Percentiles rank a stretch among this genome's conserved stretches.
phyloP scores from a whole-genome alignment of 2,797 vertebrate species.

The Garrulus glandarius region DNA sequence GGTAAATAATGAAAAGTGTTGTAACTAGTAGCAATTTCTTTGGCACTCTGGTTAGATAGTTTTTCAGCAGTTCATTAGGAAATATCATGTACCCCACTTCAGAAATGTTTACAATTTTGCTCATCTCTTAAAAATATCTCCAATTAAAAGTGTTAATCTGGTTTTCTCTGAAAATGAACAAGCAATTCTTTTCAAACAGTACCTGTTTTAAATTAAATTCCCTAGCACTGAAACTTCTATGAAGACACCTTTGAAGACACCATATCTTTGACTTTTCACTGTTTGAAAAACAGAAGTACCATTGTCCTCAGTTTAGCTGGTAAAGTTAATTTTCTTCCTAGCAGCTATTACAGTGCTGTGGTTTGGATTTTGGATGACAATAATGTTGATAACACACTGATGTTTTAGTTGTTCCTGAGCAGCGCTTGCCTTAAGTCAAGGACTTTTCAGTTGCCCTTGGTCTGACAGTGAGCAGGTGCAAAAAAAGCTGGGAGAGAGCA shows the following conservation, averaged over 20 bases:
- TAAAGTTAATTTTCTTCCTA: background rate
- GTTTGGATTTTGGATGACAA: background rate
- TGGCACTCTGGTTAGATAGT: background rate
- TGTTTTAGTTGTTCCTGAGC: background rate
- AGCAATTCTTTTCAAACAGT: background rate
- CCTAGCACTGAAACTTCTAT: background rate
- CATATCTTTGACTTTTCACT: background rate
- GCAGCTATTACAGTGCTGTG: background rate
- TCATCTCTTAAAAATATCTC: background rate
- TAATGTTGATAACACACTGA: background rate
- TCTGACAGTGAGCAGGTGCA: background rate
- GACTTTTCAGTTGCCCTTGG: background rate
- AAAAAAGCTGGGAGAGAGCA: background rate
- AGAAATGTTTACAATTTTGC: background rate
- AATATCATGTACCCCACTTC: background rate
- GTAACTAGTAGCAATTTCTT: background rate
- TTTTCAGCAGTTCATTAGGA: background rate
- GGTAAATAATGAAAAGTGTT: background rate
- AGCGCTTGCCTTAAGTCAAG: background rate
- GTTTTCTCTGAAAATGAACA: background rate
- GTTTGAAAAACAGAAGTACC: background rate
- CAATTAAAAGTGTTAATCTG: background rate
- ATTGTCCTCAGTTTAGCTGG: background rate
- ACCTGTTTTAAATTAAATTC: background rate
- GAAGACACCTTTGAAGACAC: background rate